Conservation (phyloP, 2,113 vertebrate species). For the Asarcornis scutulata region DNA sequence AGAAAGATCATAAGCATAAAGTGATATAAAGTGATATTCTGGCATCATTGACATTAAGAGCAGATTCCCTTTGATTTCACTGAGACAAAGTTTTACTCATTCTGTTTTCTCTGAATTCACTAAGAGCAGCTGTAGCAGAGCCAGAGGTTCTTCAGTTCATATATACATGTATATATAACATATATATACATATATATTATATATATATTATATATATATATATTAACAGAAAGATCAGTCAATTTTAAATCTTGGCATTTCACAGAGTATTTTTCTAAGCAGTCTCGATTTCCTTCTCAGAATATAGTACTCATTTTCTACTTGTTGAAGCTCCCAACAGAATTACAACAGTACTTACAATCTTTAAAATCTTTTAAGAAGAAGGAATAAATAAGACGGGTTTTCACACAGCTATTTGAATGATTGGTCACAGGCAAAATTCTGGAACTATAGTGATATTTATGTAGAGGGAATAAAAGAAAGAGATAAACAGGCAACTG, state of each 20-base stretch:
- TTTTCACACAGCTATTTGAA: background rate
- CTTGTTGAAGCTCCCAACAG: background rate
- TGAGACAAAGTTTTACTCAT: background rate
- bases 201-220: background rate
- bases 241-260: background rate
- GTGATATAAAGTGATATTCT: background rate
- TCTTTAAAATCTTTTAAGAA: background rate
- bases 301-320: background rate
- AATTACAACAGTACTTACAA: background rate
- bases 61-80: background rate
- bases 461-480: background rate
- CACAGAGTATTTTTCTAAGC: background rate
- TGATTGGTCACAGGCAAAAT: rapidly evolving
- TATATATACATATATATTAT: background rate
- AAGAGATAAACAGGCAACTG: background rate
- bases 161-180: no score
- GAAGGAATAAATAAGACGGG: background rate
- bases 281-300: background rate
- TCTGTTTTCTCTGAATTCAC: background rate
- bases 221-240: background rate
- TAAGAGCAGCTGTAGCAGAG: background rate
- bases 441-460: background rate
- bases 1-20: background rate
- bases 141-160: background rate
- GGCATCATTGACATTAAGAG: background rate